These are phyloP conservation scores for Gouania willdenowi DNA, from an alignment of 2,797 vertebrate species.

Conservation along the genomic window DNA sequence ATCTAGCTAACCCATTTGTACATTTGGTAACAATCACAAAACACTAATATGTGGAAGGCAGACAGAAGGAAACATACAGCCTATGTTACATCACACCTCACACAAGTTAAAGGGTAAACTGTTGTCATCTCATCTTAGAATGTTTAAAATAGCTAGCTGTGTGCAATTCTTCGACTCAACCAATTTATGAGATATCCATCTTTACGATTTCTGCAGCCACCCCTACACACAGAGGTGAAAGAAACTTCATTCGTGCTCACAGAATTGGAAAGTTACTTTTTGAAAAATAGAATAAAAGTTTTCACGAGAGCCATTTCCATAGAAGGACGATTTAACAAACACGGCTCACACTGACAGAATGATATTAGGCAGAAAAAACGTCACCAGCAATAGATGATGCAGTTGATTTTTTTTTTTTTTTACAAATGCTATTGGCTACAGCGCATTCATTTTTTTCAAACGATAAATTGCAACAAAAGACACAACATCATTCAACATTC, in stretches of 20 bases:
- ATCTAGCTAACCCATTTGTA: too few species aligned
- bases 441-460: too few species aligned
- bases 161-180: background rate
- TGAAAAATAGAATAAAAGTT: slow-evolving; percentile 4
- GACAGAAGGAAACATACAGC: too few species aligned
- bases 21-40: too few species aligned
- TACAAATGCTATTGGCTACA: too few species aligned
- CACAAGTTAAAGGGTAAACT: background rate
- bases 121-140: background rate
- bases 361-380: background rate
- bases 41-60: background rate
- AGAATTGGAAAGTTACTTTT: slow-evolving; percentile 12
- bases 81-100: background rate
- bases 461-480: slow-evolving; percentile 26
- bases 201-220: background rate
- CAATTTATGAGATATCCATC: background rate
- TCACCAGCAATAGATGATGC: background rate
- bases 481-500: slow-evolving; percentile 26
- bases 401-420: background rate
- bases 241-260: slow-evolving; percentile 3
- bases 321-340: slow-evolving; percentile 1
- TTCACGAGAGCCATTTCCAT: slow-evolving; percentile 5
- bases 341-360: background rate
- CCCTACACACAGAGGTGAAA: background rate
- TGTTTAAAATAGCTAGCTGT: background rate